Percentiles rank a stretch among this genome's conserved stretches.
These are phyloP conservation scores for Syndactyla subalaris DNA, from an alignment of 2,797 vertebrate genomes.

Conservation along the genomic window DNA sequence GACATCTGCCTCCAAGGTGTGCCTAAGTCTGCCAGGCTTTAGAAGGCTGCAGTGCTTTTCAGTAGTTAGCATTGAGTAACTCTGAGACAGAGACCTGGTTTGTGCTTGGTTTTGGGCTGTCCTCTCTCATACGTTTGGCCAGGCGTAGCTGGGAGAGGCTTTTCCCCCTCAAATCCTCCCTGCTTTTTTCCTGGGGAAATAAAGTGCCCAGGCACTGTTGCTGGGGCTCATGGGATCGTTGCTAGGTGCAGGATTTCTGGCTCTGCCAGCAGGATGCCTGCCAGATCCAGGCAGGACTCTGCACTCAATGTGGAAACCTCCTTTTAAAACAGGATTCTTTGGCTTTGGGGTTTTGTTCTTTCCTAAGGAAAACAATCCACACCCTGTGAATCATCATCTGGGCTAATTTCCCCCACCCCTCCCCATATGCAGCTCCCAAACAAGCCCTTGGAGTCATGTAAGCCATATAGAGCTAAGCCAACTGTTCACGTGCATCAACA, in stretches of 20 bases:
- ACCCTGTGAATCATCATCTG: constrained; percentile 26
- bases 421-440: not conserved
- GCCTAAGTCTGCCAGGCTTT: rapidly evolving
- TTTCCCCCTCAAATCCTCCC: not conserved
- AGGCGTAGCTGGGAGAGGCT: not conserved
- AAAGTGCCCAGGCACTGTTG: not conserved
- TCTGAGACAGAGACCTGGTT: not conserved
- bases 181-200: not conserved
- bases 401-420: not conserved
- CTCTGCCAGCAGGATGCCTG: not conserved
- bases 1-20: rapidly evolving
- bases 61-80: not conserved
- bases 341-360: constrained; percentile 12
- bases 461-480: not conserved
- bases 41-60: not conserved
- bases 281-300: not conserved
- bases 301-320: not conserved
- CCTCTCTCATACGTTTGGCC: not conserved
- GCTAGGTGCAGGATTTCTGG: not conserved
- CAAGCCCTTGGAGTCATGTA: not conserved
- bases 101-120: not conserved
- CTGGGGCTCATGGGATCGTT: rapidly evolving
- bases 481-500: not conserved
- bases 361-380: constrained; percentile 24
- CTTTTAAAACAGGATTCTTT: not conserved